Conservation (phyloP, 1,140 invertebrate species). For the Maniola jurtina region DNA sequence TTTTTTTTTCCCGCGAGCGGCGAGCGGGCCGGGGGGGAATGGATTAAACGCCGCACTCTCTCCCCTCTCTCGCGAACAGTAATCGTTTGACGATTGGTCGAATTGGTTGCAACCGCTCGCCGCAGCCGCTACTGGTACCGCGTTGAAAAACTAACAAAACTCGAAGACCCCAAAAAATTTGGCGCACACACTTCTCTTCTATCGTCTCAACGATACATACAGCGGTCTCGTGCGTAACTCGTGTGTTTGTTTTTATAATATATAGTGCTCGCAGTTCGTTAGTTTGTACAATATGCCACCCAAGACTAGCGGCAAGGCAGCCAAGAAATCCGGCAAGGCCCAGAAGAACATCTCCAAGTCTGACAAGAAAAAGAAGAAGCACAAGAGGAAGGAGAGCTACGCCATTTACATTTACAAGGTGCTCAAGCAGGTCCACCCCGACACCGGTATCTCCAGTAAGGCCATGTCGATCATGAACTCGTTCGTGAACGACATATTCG, state of each 20-base stretch:
- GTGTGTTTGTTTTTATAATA: neutral
- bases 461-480: conserved; percentile 82
- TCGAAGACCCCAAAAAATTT: too few relatives aligned
- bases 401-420: conserved; percentile 19
- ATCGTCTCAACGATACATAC: neutral
- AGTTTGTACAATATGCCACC: conserved; percentile 8
- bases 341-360: conserved; percentile 39
- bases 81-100: neutral
- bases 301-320: conserved; percentile 33
- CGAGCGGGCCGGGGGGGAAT: neutral
- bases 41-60: neutral
- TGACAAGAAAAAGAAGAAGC: conserved; percentile 6
- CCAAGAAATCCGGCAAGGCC: conserved; percentile 35
- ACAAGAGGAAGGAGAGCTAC: conserved; percentile 38
- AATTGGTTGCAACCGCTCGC: neutral
- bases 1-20: neutral
- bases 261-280: neutral
- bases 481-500: conserved; percentile 85
- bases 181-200: neutral
- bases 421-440: conserved; percentile 27
- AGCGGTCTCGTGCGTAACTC: neutral
- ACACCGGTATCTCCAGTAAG: conserved; percentile 83
- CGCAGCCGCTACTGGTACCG: too few relatives aligned
- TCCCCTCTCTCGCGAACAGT: neutral
- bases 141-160: too few relatives aligned